Evolutionary conservation across 2,113 vertebrate species (phyloP).

Genomic region (Mastomys coucha): DNA sequence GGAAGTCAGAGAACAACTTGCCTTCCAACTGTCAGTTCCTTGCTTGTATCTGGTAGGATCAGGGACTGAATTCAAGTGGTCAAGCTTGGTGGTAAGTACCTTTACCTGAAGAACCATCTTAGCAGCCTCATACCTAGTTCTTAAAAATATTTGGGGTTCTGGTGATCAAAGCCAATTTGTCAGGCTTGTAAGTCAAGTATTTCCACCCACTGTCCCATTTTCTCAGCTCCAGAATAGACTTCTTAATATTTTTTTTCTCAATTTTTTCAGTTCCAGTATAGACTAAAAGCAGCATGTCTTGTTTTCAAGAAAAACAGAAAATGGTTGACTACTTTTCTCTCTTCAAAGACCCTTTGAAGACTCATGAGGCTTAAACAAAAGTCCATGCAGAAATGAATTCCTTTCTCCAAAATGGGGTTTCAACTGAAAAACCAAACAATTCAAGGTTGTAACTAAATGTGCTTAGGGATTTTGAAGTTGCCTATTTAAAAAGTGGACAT

Average conservation of each 20-base stretch:
- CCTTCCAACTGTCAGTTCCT: background rate
- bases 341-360: background rate
- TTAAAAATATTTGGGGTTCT: background rate
- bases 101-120: background rate
- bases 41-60: background rate
- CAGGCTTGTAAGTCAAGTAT: background rate
- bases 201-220: background rate
- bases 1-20: background rate
- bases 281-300: background rate
- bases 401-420: slow-evolving; percentile 17
- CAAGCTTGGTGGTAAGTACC: background rate
- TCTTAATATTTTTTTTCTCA: slow-evolving; percentile 23
- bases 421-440: slow-evolving; percentile 34
- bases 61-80: background rate
- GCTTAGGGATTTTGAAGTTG: slow-evolving; percentile 61
- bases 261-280: slow-evolving; percentile 39
- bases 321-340: background rate
- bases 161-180: background rate
- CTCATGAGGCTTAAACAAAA: slow-evolving; percentile 24
- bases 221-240: background rate
- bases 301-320: slow-evolving; percentile 19
- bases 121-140: background rate
- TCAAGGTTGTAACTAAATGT: slow-evolving; percentile 43
- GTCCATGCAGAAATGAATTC: background rate
- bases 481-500: slow-evolving; percentile 50